These are phyloP conservation scores for Tamandua tetradactyla DNA, from an alignment of 2,797 vertebrate genomes.

Conservation along the genomic window DNA sequence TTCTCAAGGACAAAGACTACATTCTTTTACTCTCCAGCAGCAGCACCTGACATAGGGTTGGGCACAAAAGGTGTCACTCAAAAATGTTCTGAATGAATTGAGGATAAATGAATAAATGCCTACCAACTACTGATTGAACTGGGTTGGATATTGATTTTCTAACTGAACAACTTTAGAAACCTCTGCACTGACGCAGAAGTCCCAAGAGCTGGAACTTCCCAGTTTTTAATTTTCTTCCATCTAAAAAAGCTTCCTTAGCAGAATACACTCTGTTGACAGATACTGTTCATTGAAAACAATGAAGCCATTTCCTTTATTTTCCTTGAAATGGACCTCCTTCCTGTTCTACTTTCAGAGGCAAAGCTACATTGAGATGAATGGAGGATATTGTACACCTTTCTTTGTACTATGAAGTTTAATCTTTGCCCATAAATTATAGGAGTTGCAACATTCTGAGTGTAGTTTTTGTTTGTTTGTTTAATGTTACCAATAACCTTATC, in stretches of 20 bases:
- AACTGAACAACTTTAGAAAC: not conserved
- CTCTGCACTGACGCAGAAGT: not conserved
- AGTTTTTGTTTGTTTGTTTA: not conserved
- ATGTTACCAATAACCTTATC: not conserved
- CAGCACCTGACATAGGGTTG: not conserved
- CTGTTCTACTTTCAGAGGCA: not conserved
- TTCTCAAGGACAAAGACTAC: not conserved
- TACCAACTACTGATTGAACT: not conserved
- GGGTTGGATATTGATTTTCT: not conserved
- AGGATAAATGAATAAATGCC: not conserved
- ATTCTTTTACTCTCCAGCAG: not conserved
- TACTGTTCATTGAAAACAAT: conserved; percentile 30
- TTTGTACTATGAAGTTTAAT: not conserved
- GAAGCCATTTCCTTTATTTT: conserved; percentile 47
- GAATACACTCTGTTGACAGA: not conserved
- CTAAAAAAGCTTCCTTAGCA: conserved; percentile 28
- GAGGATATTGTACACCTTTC: not conserved
- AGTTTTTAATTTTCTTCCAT: not conserved
- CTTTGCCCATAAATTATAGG: not conserved
- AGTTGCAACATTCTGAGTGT: not conserved
- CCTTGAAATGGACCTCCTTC: conserved; percentile 39
- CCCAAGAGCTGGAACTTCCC: not conserved
- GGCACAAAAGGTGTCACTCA: not conserved
- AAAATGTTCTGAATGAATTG: not conserved
- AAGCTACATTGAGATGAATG: not conserved